phyloP scores from a whole-genome alignment of 53 echinoderm and acorn worm species.

The Zoroaster sp. region DNA sequence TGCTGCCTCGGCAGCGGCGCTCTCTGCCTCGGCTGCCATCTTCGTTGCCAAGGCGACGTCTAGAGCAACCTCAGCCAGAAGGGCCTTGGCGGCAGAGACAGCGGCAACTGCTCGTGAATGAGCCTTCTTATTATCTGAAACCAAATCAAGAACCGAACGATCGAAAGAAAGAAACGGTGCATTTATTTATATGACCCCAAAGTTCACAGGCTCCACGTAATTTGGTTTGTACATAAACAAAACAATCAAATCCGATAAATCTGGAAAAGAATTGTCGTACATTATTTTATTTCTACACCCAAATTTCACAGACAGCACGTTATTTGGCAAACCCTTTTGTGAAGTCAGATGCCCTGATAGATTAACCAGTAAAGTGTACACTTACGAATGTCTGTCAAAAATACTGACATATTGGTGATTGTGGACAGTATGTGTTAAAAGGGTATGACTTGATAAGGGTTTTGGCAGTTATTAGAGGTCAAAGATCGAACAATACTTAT shows the following conservation, averaged over 20 bases:
- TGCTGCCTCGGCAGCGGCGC: conserved; percentile 77
- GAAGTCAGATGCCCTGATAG: no score
- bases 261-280: no score
- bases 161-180: background rate
- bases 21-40: conserved; percentile 82
- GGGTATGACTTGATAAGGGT: background rate
- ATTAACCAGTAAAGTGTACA: no score
- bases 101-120: conserved; percentile 65
- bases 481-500: background rate
- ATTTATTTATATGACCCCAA: no score
- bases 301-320: no score
- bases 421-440: background rate
- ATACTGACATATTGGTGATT: background rate
- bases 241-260: no score
- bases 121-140: conserved; percentile 60
- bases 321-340: no score
- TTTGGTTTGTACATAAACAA: no score
- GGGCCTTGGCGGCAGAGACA: conserved; percentile 64
- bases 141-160: background rate
- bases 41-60: conserved; percentile 77
- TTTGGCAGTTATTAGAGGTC: background rate
- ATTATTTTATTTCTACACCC: no score
- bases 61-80: conserved; percentile 65
- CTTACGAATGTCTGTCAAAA: background rate
- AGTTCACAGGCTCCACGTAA: no score